phyloP scores from a whole-genome alignment of 2,113 vertebrate species.

The Rafetus swinhoei region DNA sequence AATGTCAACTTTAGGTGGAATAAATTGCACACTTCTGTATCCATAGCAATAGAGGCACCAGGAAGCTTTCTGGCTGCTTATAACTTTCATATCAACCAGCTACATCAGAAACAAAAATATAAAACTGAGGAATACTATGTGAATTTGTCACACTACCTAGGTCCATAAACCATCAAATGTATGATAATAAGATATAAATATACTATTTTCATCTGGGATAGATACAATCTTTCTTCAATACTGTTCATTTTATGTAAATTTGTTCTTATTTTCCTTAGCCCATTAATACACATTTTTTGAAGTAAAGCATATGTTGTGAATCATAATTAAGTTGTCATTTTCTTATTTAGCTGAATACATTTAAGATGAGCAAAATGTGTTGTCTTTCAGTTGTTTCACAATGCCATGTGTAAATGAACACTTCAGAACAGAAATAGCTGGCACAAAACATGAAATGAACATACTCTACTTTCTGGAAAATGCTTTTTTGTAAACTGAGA shows the following conservation, averaged over 20 bases:
- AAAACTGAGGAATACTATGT: background rate
- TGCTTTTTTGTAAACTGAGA: background rate
- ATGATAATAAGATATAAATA: background rate
- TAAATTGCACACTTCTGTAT: slow-evolving; percentile 5
- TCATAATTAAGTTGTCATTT: background rate
- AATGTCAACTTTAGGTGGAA: slow-evolving; percentile 11
- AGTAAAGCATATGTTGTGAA: background rate
- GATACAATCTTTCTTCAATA: background rate
- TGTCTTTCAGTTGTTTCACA: background rate
- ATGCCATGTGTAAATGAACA: background rate
- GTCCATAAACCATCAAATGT: background rate
- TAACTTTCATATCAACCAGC: slow-evolving; percentile 44
- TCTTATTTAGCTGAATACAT: background rate
- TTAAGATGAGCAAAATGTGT: background rate
- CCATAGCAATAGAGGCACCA: background rate
- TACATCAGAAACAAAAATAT: slow-evolving; percentile 25
- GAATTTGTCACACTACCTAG: background rate
- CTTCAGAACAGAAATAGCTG: background rate
- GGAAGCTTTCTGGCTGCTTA: slow-evolving; percentile 8
- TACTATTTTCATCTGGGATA: background rate
- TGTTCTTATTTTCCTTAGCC: background rate
- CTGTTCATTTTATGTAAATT: slow-evolving; percentile 33
- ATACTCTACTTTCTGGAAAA: background rate
- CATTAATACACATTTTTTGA: slow-evolving; percentile 1
- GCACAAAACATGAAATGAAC: background rate